Conservation (phyloP, 2,888 invertebrate species). For the Oscheius sp. region DNA sequence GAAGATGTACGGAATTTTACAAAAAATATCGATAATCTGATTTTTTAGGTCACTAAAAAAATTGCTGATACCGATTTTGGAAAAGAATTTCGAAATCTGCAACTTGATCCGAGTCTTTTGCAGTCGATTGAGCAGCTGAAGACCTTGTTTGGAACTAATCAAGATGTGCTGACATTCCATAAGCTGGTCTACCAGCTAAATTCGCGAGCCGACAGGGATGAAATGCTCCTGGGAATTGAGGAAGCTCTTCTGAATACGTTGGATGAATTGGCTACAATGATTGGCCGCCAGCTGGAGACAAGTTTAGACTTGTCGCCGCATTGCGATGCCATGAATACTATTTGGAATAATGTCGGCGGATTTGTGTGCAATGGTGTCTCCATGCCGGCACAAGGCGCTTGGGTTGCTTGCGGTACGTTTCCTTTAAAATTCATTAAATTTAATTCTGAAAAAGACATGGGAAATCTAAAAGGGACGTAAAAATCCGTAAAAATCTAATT, state of each 20-base stretch:
- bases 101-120: background rate
- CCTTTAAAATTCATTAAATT: too few relatives aligned
- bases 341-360: constrained; percentile 22
- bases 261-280: background rate
- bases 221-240: background rate
- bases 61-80: too few relatives aligned
- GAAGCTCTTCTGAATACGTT: background rate
- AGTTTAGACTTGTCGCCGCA: constrained; percentile 22
- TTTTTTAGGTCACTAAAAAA: too few relatives aligned
- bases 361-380: constrained; percentile 16
- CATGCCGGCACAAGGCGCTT: constrained; percentile 16
- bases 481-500: too few relatives aligned
- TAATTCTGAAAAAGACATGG: too few relatives aligned
- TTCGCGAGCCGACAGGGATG: background rate
- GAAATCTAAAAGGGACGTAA: too few relatives aligned
- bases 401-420: constrained; percentile 9
- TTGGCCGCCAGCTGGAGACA: background rate
- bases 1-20: background rate
- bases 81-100: background rate
- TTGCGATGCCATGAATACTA: constrained; percentile 23
- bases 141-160: background rate
- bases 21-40: too few relatives aligned
- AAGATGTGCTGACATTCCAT: background rate
- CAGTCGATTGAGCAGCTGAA: background rate
- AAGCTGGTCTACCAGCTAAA: background rate